phyloP scores from a whole-genome alignment of 2,888 invertebrate genomes.

The Loripinus fragilis region DNA sequence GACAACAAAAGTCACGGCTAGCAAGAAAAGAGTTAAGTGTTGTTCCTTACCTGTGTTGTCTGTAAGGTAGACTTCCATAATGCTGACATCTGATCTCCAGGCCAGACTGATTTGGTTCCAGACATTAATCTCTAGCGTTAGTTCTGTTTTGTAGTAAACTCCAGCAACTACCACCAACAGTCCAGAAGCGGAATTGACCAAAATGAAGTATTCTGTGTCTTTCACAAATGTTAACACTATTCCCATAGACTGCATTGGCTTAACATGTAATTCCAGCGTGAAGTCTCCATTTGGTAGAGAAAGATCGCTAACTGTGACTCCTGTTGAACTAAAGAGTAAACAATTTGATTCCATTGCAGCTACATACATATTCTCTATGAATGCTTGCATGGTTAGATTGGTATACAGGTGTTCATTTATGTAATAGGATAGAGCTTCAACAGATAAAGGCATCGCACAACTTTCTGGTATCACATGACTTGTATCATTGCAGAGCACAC shows the following conservation, averaged over 20 bases:
- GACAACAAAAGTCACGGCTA: no score
- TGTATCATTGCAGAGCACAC: slow-evolving; percentile 46
- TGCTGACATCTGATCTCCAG: slow-evolving; percentile 50
- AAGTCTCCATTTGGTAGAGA: slow-evolving; percentile 57
- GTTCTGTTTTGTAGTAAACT: slow-evolving; percentile 38
- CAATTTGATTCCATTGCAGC: slow-evolving; percentile 58
- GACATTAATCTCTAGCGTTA: slow-evolving; percentile 48
- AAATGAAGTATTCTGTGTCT: slow-evolving; percentile 42
- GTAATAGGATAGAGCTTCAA: slow-evolving; percentile 46
- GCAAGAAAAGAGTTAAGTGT: no score
- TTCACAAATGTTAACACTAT: slow-evolving; percentile 61
- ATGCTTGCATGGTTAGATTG: slow-evolving; percentile 43
- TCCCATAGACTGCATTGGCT: slow-evolving; percentile 57
- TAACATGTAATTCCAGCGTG: slow-evolving; percentile 70
- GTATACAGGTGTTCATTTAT: slow-evolving; percentile 34
- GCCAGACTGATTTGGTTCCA: slow-evolving; percentile 72
- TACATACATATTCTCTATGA: slow-evolving; percentile 43
- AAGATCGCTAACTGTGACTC: slow-evolving; percentile 50
- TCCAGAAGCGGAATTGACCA: slow-evolving; percentile 48
- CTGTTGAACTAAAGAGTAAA: slow-evolving; percentile 55
- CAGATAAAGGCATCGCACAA: slow-evolving; percentile 52
- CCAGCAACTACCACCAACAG: slow-evolving; percentile 47
- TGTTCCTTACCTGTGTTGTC: slow-evolving; percentile 46
- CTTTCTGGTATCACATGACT: slow-evolving; percentile 27
- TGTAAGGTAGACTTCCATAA: slow-evolving; percentile 66